Evolutionary conservation across 1,140 invertebrate genomes (phyloP).

Genomic region (Tetragonula clypearis): DNA sequence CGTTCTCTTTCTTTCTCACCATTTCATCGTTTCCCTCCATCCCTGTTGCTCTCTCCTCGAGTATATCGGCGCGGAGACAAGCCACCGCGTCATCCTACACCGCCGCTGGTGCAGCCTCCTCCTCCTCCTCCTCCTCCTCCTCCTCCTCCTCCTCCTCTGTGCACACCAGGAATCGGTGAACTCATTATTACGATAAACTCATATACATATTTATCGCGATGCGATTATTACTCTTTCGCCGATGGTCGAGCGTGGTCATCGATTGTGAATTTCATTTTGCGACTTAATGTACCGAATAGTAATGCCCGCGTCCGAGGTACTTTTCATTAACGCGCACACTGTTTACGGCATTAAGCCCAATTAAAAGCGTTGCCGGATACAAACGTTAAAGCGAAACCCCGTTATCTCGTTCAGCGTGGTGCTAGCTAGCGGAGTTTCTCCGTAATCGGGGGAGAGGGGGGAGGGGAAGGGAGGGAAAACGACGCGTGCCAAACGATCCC

Average conservation of each 20-base stretch:
- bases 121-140: background rate
- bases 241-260: conserved; percentile 73
- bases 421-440: background rate
- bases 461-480: background rate
- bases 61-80: conserved; percentile 24
- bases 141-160: conserved; percentile 5
- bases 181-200: conserved; percentile 79
- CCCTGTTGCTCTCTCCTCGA: background rate
- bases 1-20: no score
- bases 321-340: conserved; percentile 77
- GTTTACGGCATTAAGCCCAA: conserved; percentile 78
- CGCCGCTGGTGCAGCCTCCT: no score
- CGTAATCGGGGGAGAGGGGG: no score
- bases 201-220: conserved; percentile 75
- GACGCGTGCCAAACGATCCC: conserved; percentile 14
- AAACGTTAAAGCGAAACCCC: conserved; percentile 71
- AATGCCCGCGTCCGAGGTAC: conserved; percentile 74
- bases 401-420: conserved; percentile 69
- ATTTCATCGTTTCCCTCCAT: no score
- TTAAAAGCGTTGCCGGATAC: conserved; percentile 74
- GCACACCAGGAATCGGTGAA: conserved; percentile 71
- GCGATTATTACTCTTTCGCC: conserved; percentile 76
- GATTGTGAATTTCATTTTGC: conserved; percentile 80
- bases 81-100: conserved; percentile 29
- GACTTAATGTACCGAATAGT: conserved; percentile 81